A percentile compares a stretch with the other conserved stretches of the same genome.
Evolutionary conservation across 2,797 vertebrate species (phyloP).

Genomic region (Acanthis flammea): DNA sequence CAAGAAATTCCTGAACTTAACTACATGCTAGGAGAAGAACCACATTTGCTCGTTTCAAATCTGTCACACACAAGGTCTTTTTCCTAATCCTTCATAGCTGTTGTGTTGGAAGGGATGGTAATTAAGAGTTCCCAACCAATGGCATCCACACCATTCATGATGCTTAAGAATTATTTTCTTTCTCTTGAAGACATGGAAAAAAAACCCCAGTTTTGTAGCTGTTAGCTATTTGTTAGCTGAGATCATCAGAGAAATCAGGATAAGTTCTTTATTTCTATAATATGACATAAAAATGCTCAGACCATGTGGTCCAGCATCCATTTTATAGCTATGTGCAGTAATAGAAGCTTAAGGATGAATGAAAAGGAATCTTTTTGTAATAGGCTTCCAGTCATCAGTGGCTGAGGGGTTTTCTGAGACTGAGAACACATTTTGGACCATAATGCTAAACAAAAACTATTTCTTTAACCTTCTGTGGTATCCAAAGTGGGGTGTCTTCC

Average conservation of each 20-base stretch:
- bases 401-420: neutral
- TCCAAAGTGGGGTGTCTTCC: neutral
- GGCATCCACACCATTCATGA: neutral
- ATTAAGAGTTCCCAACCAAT: neutral
- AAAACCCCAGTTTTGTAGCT: neutral
- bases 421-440: neutral
- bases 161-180: neutral
- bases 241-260: neutral
- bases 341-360: neutral
- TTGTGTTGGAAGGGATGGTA: neutral
- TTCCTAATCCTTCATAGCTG: neutral
- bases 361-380: neutral
- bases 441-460: neutral
- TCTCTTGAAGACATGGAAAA: neutral
- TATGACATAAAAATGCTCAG: neutral
- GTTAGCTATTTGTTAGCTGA: neutral
- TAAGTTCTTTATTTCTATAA: neutral
- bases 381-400: neutral
- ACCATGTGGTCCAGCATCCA: neutral
- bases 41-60: neutral
- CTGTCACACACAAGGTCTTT: neutral
- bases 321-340: neutral
- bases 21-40: neutral
- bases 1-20: neutral
- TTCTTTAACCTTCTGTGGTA: neutral